phyloP scores from a whole-genome alignment of 37 sponge, comb jelly and placozoan genomes.

The Crambe crambe region DNA sequence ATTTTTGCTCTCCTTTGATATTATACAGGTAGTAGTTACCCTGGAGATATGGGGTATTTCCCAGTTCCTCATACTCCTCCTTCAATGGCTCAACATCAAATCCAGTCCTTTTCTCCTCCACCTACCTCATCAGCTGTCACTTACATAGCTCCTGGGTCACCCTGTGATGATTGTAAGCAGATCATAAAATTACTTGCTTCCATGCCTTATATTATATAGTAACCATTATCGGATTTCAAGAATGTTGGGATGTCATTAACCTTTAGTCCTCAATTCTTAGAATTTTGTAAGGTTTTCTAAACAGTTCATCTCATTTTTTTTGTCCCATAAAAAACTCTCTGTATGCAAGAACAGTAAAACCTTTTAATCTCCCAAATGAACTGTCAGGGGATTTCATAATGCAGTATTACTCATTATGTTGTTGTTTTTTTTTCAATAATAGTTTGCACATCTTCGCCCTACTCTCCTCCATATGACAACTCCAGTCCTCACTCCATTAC shows the following conservation, averaged over 20 bases:
- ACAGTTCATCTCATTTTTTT: not conserved
- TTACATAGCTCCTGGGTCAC: slow-evolving; percentile 1
- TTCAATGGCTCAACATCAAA: not conserved
- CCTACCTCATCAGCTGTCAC: not conserved
- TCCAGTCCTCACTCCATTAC: slow-evolving; percentile 28
- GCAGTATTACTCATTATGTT: too few species aligned
- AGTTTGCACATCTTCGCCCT: slow-evolving; percentile 10
- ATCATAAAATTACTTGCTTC: not conserved
- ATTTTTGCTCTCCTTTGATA: not conserved
- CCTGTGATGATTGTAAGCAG: slow-evolving; percentile 30
- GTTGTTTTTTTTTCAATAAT: too few species aligned
- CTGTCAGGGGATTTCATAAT: too few species aligned
- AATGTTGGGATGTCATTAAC: too few species aligned
- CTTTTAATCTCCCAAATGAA: too few species aligned
- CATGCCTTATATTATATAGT: not conserved
- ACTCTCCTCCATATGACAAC: slow-evolving; percentile 29
- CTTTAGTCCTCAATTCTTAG: too few species aligned
- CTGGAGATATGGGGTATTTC: not conserved
- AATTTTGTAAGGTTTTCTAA: too few species aligned
- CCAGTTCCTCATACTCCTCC: not conserved
- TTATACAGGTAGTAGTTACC: not conserved
- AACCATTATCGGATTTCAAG: too few species aligned
- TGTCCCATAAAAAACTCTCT: too few species aligned
- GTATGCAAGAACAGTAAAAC: too few species aligned
- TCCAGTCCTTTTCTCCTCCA: not conserved